A percentile compares a stretch with the other conserved stretches of the same genome.
phyloP scores from a whole-genome alignment of 2,113 vertebrate genomes.

The Rattus rattus region DNA sequence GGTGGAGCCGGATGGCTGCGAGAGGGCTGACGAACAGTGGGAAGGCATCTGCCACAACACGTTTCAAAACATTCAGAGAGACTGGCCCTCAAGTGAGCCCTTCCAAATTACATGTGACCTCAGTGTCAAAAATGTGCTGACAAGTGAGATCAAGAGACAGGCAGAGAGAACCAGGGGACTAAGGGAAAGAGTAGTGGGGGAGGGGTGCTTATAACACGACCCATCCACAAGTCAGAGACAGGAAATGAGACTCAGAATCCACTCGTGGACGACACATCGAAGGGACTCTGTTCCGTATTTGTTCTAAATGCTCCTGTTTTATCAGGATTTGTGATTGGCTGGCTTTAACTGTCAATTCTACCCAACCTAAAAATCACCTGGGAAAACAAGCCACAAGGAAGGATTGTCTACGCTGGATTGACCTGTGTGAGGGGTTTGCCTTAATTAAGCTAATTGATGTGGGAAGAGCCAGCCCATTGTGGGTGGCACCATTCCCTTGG shows the following conservation, averaged over 20 bases:
- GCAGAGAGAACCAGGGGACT: background rate
- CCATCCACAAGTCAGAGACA: background rate
- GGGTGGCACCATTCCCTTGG: no score
- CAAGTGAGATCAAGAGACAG: background rate
- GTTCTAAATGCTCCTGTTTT: background rate
- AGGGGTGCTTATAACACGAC: background rate
- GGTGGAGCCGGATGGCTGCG: background rate
- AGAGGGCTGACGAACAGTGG: background rate
- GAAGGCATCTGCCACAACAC: background rate
- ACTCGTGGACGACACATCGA: background rate
- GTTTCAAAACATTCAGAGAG: background rate
- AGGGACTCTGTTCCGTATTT: background rate
- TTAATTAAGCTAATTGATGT: background rate
- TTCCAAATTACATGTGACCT: constrained; percentile 32
- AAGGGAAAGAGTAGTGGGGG: background rate
- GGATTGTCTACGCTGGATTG: background rate
- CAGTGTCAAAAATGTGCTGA: constrained; percentile 57
- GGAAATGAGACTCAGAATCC: background rate
- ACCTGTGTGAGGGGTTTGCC: background rate
- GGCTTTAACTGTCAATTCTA: background rate
- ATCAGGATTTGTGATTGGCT: background rate
- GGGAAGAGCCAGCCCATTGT: background rate
- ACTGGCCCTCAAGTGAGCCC: background rate
- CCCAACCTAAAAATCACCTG: background rate
- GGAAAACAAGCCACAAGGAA: background rate